These are phyloP conservation scores for Phania funesta DNA, from an alignment of 2,888 invertebrate species.

Conservation along the genomic window DNA sequence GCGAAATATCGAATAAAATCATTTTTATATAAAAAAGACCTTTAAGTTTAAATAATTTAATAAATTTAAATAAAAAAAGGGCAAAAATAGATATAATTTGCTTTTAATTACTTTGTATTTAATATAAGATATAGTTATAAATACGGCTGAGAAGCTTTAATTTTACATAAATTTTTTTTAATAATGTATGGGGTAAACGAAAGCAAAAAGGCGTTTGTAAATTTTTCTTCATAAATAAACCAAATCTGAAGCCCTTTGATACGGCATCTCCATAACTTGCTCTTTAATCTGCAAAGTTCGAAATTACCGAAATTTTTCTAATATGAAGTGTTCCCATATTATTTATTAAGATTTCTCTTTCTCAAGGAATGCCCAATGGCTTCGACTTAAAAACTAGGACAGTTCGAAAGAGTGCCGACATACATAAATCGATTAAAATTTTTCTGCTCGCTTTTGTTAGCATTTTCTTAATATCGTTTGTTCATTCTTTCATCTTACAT, in stretches of 20 bases:
- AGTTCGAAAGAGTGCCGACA: conserved; percentile 57
- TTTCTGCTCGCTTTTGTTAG: conserved; percentile 14
- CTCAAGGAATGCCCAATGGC: neutral
- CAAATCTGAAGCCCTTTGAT: neutral
- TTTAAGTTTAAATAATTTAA: too few relatives aligned
- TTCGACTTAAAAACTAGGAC: conserved; percentile 55
- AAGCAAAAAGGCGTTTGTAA: too few relatives aligned
- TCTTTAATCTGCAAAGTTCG: conserved; percentile 35
- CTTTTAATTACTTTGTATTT: too few relatives aligned
- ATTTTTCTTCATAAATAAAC: neutral
- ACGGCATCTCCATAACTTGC: conserved; percentile 9
- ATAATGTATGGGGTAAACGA: too few relatives aligned
- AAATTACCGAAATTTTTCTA: conserved; percentile 33
- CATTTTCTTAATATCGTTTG: neutral
- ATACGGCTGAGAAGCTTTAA: too few relatives aligned
- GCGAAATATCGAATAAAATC: too few relatives aligned
- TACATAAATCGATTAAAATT: conserved; percentile 58
- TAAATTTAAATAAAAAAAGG: too few relatives aligned
- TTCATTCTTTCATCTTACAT: neutral
- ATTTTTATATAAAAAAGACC: too few relatives aligned
- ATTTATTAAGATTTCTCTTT: neutral
- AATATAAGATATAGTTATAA: too few relatives aligned
- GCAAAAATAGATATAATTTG: too few relatives aligned
- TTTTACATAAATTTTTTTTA: too few relatives aligned
- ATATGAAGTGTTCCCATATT: conserved; percentile 22